Conservation (phyloP, 2,888 invertebrate species). For the Heliconius erato region DNA sequence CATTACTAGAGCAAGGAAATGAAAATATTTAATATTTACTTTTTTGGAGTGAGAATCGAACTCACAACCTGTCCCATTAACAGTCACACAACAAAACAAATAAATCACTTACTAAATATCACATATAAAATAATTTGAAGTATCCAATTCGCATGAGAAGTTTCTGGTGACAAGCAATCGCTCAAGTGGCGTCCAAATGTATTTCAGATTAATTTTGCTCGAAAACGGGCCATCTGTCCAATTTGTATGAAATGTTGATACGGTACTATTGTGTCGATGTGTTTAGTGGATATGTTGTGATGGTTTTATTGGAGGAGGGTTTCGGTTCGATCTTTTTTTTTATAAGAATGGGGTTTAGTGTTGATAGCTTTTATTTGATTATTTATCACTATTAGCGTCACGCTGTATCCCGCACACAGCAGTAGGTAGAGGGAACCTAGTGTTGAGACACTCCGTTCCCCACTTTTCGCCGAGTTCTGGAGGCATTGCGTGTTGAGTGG, state of each 20-base stretch:
- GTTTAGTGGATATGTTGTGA: constrained; percentile 8
- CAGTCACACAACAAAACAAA: no score
- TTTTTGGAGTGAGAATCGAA: no score
- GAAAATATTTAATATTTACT: no score
- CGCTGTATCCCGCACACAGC: no score
- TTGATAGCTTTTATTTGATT: not conserved
- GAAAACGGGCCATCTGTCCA: constrained; percentile 75
- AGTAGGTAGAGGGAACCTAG: no score
- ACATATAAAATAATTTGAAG: constrained; percentile 49
- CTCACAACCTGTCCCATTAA: no score
- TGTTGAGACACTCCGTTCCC: no score
- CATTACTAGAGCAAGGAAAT: no score
- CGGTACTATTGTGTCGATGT: constrained; percentile 49
- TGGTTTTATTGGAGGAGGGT: not conserved
- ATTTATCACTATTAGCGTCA: no score
- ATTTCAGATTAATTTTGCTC: constrained; percentile 75
- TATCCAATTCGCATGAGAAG: constrained; percentile 65
- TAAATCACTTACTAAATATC: not conserved
- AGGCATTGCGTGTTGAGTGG: no score
- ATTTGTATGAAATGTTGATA: constrained; percentile 56
- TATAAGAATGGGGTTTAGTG: not conserved
- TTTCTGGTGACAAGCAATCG: constrained; percentile 75
- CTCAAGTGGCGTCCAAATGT: constrained; percentile 71
- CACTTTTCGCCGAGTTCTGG: no score
- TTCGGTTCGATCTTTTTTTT: not conserved